These are phyloP conservation scores for Lagopus muta DNA, from an alignment of 2,113 vertebrate genomes.

Conservation along the genomic window DNA sequence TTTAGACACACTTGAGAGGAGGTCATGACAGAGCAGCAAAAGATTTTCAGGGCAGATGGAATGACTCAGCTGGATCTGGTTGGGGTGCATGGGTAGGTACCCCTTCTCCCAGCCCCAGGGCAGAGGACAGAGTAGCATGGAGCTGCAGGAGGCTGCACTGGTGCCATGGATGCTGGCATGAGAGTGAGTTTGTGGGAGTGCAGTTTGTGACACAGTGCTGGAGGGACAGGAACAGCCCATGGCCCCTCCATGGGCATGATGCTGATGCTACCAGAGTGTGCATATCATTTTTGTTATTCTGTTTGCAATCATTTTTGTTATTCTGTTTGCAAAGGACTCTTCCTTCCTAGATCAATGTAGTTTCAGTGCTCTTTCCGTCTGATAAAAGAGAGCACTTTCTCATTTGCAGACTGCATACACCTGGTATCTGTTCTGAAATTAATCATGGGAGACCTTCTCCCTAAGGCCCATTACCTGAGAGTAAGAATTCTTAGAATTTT, in stretches of 20 bases:
- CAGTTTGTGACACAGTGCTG: slow-evolving; percentile 67
- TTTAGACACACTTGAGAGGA: slow-evolving; percentile 42
- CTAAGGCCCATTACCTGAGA: not conserved
- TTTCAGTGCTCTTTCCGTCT: slow-evolving; percentile 5
- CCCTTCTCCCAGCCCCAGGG: slow-evolving; percentile 9
- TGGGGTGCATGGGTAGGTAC: not conserved
- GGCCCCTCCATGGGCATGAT: slow-evolving; percentile 2
- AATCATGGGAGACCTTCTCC: not conserved
- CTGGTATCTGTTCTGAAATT: not conserved
- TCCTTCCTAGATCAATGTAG: not conserved
- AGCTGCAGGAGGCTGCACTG: slow-evolving; percentile 54
- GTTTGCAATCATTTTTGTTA: not conserved
- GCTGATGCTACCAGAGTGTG: not conserved
- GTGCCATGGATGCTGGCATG: slow-evolving; percentile 52
- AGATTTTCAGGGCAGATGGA: slow-evolving; percentile 23
- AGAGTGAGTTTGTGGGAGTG: slow-evolving; percentile 63
- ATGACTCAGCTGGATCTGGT: not conserved
- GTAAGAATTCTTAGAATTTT: slow-evolving; percentile 6
- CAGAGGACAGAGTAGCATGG: slow-evolving; percentile 26
- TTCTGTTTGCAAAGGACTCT: not conserved
- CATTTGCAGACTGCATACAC: slow-evolving; percentile 16
- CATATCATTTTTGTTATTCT: not conserved
- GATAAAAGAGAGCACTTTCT: not conserved
- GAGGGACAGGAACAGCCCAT: slow-evolving; percentile 9
- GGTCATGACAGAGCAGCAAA: slow-evolving; percentile 46